Percentiles rank a stretch among this genome's conserved stretches.
phyloP scores from a whole-genome alignment of 2,888 invertebrate species.

The Euplagia quadripunctaria region DNA sequence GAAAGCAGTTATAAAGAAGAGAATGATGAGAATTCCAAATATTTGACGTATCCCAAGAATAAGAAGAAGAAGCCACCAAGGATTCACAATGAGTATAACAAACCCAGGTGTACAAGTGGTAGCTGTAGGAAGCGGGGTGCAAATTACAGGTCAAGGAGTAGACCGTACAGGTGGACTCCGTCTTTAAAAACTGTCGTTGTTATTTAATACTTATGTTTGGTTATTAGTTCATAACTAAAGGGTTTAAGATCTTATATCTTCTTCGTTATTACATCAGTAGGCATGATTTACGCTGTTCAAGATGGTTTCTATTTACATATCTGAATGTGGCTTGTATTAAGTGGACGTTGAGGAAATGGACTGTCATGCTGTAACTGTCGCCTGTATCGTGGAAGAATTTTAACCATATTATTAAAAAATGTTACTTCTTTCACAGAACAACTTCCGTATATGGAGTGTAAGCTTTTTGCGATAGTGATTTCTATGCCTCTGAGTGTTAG shows the following conservation, averaged over 20 bases:
- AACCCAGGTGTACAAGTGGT: slow-evolving; percentile 64
- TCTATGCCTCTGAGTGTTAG: neutral
- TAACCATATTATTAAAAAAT: neutral
- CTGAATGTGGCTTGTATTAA: neutral
- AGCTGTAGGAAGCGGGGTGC: slow-evolving; percentile 70
- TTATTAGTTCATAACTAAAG: neutral
- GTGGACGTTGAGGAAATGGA: too few relatives aligned
- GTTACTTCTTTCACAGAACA: too few relatives aligned
- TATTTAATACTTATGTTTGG: slow-evolving; percentile 23
- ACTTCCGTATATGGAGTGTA: neutral
- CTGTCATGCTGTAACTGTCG: neutral
- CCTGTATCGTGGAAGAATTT: neutral
- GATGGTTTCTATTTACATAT: neutral
- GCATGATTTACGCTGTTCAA: neutral
- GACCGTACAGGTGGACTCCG: slow-evolving; percentile 69
- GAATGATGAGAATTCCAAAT: slow-evolving; percentile 56
- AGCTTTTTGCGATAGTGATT: neutral
- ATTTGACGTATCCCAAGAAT: slow-evolving; percentile 56
- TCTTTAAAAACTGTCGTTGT: slow-evolving; percentile 54
- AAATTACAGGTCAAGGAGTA: slow-evolving; percentile 57
- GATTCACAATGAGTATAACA: slow-evolving; percentile 45
- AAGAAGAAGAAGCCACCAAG: slow-evolving; percentile 60
- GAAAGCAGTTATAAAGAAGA: slow-evolving; percentile 46
- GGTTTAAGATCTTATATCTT: neutral
- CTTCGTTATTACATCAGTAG: neutral